These are phyloP conservation scores for Pipistrellus pygmaeus DNA, from an alignment of 2,797 vertebrate genomes.

Conservation along the genomic window DNA sequence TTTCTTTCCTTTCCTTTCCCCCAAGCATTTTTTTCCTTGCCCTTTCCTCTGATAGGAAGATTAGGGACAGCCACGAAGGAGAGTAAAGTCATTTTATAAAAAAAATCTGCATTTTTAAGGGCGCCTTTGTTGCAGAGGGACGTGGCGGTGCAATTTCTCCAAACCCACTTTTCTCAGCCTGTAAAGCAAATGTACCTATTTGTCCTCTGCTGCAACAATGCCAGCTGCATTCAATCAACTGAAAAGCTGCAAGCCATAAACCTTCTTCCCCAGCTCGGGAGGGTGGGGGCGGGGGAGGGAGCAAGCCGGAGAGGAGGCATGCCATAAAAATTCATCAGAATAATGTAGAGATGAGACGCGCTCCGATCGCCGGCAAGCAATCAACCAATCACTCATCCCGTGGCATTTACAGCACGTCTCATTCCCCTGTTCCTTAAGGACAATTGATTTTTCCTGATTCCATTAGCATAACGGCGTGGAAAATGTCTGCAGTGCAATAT, in stretches of 20 bases:
- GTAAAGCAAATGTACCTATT: constrained; percentile 92
- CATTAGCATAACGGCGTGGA: constrained; percentile 94
- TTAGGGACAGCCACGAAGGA: constrained; percentile 84
- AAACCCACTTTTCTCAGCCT: constrained; percentile 89
- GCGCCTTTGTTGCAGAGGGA: constrained; percentile 89
- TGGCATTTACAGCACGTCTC: constrained; percentile 96
- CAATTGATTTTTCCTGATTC: constrained; percentile 95
- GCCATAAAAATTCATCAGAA: constrained; percentile 94
- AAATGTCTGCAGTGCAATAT: constrained; percentile 93
- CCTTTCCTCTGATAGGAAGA: constrained; percentile 87
- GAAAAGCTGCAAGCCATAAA: constrained; percentile 93
- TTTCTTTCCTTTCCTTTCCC: constrained; percentile 62
- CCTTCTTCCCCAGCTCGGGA: constrained; percentile 89
- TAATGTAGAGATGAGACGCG: constrained; percentile 92
- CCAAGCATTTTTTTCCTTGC: constrained; percentile 71
- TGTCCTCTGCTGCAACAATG: constrained; percentile 92
- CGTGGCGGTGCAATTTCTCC: constrained; percentile 88
- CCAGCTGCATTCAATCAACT: constrained; percentile 93
- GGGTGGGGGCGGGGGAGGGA: constrained; percentile 77
- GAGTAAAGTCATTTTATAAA: constrained; percentile 87
- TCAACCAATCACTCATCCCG: constrained; percentile 94
- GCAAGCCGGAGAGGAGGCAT: constrained; percentile 87
- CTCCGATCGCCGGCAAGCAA: constrained; percentile 90
- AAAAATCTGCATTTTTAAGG: constrained; percentile 90
- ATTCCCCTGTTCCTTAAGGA: constrained; percentile 96